Evolutionary conservation across 2,888 invertebrate species (phyloP).

Genomic region (Limnephilus rhombicus): DNA sequence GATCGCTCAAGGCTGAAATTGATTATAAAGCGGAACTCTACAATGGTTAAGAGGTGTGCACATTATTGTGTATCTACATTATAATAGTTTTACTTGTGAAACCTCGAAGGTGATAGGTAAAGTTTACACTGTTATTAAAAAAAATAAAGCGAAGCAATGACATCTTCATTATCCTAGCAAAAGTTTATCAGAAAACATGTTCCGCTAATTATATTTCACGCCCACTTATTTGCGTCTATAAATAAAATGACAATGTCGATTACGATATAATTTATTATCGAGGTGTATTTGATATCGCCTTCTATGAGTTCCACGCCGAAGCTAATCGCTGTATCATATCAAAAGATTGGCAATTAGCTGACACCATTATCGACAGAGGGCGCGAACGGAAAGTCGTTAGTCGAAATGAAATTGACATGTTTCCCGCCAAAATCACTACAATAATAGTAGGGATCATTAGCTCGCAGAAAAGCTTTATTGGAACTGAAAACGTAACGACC

Average conservation of each 20-base stretch:
- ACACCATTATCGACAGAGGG: slow-evolving; percentile 19
- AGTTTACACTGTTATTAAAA: neutral
- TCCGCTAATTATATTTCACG: no score
- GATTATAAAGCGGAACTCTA: no score
- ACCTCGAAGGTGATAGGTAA: no score
- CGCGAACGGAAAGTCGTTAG: slow-evolving; percentile 37
- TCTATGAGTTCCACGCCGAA: neutral
- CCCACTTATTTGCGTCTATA: no score
- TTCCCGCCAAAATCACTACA: slow-evolving; percentile 16
- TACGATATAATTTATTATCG: neutral
- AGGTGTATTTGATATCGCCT: neutral
- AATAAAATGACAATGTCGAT: neutral
- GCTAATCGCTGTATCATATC: slow-evolving; percentile 29
- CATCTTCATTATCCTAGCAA: no score
- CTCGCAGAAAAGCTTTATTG: neutral
- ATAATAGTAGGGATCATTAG: neutral
- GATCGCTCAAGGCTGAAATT: no score
- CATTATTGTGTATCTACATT: no score
- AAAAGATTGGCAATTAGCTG: slow-evolving; percentile 41
- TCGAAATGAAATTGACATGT: slow-evolving; percentile 31
- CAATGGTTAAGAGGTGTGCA: no score
- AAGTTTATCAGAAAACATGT: no score
- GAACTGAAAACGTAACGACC: neutral
- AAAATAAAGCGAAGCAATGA: no score
- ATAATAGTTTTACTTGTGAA: no score